phyloP scores from a whole-genome alignment of 2,797 vertebrate genomes.

The Sciurus vulgaris region DNA sequence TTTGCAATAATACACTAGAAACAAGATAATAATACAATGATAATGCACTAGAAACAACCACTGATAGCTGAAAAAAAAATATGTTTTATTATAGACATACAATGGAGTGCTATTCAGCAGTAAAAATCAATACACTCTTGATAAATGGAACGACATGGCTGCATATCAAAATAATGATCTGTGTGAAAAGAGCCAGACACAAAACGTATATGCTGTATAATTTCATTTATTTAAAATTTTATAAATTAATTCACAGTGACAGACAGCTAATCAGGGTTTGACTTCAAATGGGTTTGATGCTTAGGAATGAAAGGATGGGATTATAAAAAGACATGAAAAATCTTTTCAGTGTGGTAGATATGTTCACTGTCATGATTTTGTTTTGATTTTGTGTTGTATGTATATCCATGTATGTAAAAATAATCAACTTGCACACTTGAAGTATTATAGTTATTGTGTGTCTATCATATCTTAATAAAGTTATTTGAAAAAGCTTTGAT shows the following conservation, averaged over 20 bases:
- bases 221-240: constrained; percentile 9
- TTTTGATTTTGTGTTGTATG: neutral
- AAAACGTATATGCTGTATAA: neutral
- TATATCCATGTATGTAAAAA: neutral
- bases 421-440: neutral
- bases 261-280: neutral
- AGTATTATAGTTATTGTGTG: neutral
- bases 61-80: neutral
- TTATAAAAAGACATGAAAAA: neutral
- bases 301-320: neutral
- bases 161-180: neutral
- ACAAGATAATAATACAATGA: neutral
- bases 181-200: neutral
- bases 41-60: neutral
- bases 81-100: neutral
- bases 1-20: neutral
- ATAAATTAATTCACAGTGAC: neutral
- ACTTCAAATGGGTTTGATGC: neutral
- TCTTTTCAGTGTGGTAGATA: neutral
- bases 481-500: neutral
- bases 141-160: neutral
- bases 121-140: neutral
- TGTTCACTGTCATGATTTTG: neutral
- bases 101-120: neutral
- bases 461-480: neutral